Base-by-base conservation (phyloP, 2,797 vertebrate species). In the Intellagama lesueurii region DNA sequence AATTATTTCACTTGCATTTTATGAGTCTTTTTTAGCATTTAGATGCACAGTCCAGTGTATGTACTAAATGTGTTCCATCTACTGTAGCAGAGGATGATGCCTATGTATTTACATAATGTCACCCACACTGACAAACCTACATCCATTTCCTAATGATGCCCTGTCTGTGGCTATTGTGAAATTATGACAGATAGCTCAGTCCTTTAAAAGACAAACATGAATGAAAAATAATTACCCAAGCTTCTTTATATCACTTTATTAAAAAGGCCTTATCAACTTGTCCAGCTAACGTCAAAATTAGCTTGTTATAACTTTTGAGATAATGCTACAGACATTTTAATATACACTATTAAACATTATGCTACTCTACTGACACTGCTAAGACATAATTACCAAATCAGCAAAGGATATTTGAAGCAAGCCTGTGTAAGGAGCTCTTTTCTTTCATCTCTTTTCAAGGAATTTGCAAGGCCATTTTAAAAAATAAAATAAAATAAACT, bases 251-350 rank as follows among this genome's bases (percentile, higher is more conserved):
- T 82, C 49, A 87, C 80, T 87, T 86, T 88, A 92, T 85, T 85
- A 82, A 35, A 90, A 87, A 89, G 77, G 83, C 75, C 89, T 76
- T 91, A 92, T 80, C 70, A 90, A 84, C 49, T 90, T 92, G 83
- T 86, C 73, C 56, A 90, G 81, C 92, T 92, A 91, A 91, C 35
- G 87, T 91, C 91, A 91, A 93, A 92, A 90, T n/a, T 40, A 87
- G 75, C 76, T 72, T 91, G 83, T 90, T 93, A 89, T 87, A 90
- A 90, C 85, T 78, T 94, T 94, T 92, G 47, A 91, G 92, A 84
- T 88, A 93, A 92, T 73, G 93, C 85, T 91, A 91, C 0, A 90
- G 56, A 91, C n/a, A 68, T 86, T 87, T 91, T 79, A 92, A 92
- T 82, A 89, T 35, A 81, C 91, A 91, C 49, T 78, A 92, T 93